Base-by-base conservation (phyloP, 2,888 invertebrate species). In the Hirudinaria manillensis region DNA sequence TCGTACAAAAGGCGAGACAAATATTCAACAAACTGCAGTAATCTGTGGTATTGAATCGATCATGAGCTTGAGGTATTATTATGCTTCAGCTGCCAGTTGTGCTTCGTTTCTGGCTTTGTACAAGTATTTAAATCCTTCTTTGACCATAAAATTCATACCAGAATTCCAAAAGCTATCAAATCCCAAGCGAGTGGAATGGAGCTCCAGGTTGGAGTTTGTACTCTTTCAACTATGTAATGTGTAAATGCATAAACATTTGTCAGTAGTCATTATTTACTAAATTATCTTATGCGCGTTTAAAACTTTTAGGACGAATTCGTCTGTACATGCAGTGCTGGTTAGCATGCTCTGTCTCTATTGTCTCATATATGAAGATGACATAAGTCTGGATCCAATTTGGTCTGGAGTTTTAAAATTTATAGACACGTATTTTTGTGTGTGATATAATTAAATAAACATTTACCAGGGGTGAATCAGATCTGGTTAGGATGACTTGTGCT, bases 261-360 rank as follows among this genome's bases (percentile, higher is more conserved):
- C 32, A 34, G 21, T 34, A 1, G 27, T 68, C 10, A 29, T 34
- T 29, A 29, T 68, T 68, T 68, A 24, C 13, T 68, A 34, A n/a
- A 24, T 21, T 34, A 34, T 36, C 32, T 68, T 29, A 34, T 10
- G 10, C 13, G 13, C 24, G 6, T 61, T 45, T 45, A 10, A 45
- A 45, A 45, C 45, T 81, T 80, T 45, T 81, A 84, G 84, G 72
- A 80, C 82, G 6, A 81, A 81, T 65, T 84, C 84, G 6, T 82
- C 81, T 36, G 75, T 83, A 21, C 83, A 84, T 79, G 82, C 84
- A 24, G 73, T 82, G 7, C 77, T 84, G 0, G 82, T 83, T 16
- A 83, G 83, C 77, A 78, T 78, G 51, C 77, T 83, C 78, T 84
- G 84, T 81, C 79, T 82, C 24, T 84, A 83, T 77, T 80, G 82